A percentile compares a stretch with the other conserved stretches of the same genome.
Evolutionary conservation across 2,113 vertebrate genomes (phyloP).

Genomic region (Poecilia latipinna): DNA sequence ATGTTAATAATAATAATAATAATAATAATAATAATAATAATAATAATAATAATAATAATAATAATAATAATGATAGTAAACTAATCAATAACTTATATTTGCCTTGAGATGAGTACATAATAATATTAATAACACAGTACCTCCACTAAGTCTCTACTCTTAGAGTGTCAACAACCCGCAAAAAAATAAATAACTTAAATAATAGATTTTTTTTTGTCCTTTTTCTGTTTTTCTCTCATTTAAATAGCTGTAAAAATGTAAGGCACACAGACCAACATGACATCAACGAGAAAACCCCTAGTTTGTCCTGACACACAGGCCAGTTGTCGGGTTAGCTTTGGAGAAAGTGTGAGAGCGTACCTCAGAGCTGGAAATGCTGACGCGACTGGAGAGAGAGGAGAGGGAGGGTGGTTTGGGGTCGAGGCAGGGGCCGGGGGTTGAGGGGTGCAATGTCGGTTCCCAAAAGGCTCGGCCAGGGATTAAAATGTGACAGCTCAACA

Average conservation of each 20-base stretch:
- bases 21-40: constrained; percentile 84
- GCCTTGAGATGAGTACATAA: constrained; percentile 99
- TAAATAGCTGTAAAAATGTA: constrained; percentile 97
- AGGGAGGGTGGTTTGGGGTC: not conserved
- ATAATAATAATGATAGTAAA: constrained; percentile 90
- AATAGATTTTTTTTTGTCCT: constrained; percentile 70
- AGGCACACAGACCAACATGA: constrained; percentile 93
- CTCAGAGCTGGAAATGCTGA: constrained; percentile 94
- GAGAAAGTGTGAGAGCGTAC: constrained; percentile 57
- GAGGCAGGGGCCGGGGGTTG: constrained; percentile 12
- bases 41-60: constrained; percentile 82
- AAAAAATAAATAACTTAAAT: constrained; percentile 98
- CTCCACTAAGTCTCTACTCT: constrained; percentile 93
- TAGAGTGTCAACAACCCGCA: constrained; percentile 93
- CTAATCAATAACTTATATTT: constrained; percentile 99
- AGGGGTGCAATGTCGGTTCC: constrained; percentile 85
- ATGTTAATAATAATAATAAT: constrained; percentile 96
- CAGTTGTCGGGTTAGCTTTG: constrained; percentile 59
- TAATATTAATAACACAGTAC: constrained; percentile 95
- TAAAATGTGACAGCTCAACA: constrained; percentile 98
- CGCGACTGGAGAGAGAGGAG: constrained; percentile 75
- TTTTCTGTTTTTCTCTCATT: constrained; percentile 59
- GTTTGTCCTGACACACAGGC: constrained; percentile 66
- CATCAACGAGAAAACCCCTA: constrained; percentile 80
- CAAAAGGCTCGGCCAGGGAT: constrained; percentile 89